phyloP scores from a whole-genome alignment of 2,113 vertebrate genomes.

The Holacanthus passer region DNA sequence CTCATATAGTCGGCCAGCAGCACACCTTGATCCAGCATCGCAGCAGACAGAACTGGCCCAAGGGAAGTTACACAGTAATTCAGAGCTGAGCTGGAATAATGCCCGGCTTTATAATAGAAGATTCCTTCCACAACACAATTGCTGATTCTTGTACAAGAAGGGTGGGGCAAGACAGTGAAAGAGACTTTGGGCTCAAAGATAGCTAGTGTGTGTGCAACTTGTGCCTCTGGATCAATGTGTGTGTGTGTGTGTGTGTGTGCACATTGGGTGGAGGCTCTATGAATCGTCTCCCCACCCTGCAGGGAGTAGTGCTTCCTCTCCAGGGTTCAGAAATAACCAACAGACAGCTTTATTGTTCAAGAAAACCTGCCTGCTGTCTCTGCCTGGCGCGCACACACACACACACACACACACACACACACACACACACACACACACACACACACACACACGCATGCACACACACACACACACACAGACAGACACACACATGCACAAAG shows the following conservation, averaged over 20 bases:
- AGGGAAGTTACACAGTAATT: constrained; percentile 29
- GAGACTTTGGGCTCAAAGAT: constrained; percentile 26
- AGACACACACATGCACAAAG: constrained; percentile 40
- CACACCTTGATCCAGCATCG: background rate
- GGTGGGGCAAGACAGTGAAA: constrained; percentile 22
- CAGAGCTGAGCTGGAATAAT: constrained; percentile 20
- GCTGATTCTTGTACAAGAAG: constrained; percentile 35
- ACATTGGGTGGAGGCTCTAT: constrained; percentile 67
- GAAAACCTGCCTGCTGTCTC: constrained; percentile 68
- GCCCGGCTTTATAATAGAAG: constrained; percentile 7
- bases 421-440: constrained; percentile 37
- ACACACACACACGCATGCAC: constrained; percentile 42
- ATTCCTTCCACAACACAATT: constrained; percentile 41
- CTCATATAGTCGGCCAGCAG: background rate
- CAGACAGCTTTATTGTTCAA: constrained; percentile 80
- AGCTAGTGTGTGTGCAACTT: constrained; percentile 23
- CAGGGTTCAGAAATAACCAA: constrained; percentile 81
- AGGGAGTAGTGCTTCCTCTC: constrained; percentile 81
- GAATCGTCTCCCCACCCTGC: constrained; percentile 76
- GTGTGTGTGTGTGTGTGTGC: background rate
- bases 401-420: constrained; percentile 39
- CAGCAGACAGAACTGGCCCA: background rate
- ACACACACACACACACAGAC: constrained; percentile 39
- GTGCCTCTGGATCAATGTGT: constrained; percentile 19
- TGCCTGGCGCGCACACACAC: constrained; percentile 25